Percentiles rank a stretch among this genome's conserved stretches.
These are phyloP conservation scores for Bimastos eiseni DNA, from an alignment of 2,888 invertebrate species.

Conservation along the genomic window DNA sequence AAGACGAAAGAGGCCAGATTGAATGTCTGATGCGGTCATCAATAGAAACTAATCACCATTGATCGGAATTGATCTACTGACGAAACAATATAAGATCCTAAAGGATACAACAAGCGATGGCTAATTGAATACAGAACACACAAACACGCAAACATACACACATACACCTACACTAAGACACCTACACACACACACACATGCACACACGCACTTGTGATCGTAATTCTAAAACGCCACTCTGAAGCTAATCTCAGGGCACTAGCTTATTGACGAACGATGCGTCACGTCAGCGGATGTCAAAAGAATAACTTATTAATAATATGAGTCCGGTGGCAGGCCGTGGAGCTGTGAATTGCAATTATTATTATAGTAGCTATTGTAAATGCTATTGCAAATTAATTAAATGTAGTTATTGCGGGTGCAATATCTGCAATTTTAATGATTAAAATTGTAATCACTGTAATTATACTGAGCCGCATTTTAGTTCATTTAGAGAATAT, in stretches of 20 bases:
- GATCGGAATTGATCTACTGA: neutral
- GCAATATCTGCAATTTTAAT: no score
- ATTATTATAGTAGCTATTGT: no score
- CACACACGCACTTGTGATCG: neutral
- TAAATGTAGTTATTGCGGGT: no score
- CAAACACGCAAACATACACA: neutral
- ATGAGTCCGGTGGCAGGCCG: no score
- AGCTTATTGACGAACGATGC: neutral
- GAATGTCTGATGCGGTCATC: neutral
- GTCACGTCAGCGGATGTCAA: neutral
- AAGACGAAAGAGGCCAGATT: neutral
- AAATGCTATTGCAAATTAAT: no score
- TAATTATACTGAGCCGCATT: no score
- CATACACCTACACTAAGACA: neutral
- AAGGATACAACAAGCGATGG: neutral
- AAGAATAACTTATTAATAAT: no score
- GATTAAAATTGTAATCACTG: no score
- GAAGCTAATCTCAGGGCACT: neutral
- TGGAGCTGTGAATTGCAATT: no score
- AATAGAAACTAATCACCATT: neutral
- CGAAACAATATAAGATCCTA: neutral
- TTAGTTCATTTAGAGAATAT: no score
- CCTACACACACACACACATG: no score
- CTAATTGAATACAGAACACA: neutral
- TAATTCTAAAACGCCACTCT: neutral